Conservation (phyloP, 2,888 invertebrate genomes). For the Dryocosmus kuriphilus region DNA sequence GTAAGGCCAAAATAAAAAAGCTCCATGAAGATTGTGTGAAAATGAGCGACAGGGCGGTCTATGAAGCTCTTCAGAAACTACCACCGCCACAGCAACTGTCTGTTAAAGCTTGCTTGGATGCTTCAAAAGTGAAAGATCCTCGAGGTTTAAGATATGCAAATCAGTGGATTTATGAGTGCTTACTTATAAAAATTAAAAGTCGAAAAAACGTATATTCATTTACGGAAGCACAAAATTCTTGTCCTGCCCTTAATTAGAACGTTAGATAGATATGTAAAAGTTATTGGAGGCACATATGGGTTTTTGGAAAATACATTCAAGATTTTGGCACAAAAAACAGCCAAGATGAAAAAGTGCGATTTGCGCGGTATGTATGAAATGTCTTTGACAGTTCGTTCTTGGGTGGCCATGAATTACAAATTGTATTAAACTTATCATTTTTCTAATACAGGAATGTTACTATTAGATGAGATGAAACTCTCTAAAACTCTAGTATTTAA, state of each 20-base stretch:
- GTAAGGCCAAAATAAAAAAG: too few relatives aligned
- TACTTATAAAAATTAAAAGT: slow-evolving; percentile 52
- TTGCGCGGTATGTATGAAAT: too few relatives aligned
- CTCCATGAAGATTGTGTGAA: too few relatives aligned
- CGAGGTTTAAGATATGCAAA: too few relatives aligned
- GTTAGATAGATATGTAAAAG: slow-evolving; percentile 48
- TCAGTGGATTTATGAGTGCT: too few relatives aligned
- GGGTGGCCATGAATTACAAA: too few relatives aligned
- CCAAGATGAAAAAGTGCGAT: too few relatives aligned
- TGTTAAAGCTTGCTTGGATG: too few relatives aligned
- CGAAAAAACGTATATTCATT: slow-evolving; percentile 48
- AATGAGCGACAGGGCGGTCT: too few relatives aligned
- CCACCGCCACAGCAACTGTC: too few relatives aligned
- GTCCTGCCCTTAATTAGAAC: slow-evolving; percentile 53
- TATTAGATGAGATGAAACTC: slow-evolving; percentile 31
- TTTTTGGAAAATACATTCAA: slow-evolving; percentile 52
- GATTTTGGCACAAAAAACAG: slow-evolving; percentile 49
- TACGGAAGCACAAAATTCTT: slow-evolving; percentile 47
- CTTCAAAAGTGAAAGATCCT: too few relatives aligned
- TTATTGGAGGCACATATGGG: slow-evolving; percentile 52
- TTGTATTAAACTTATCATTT: not conserved
- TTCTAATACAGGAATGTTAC: slow-evolving; percentile 3
- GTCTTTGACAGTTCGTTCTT: not conserved
- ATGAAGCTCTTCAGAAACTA: too few relatives aligned
- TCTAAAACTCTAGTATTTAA: slow-evolving; percentile 2